These are phyloP conservation scores for Felis catus DNA, from an alignment of 2,113 vertebrate genomes.

Conservation along the genomic window DNA sequence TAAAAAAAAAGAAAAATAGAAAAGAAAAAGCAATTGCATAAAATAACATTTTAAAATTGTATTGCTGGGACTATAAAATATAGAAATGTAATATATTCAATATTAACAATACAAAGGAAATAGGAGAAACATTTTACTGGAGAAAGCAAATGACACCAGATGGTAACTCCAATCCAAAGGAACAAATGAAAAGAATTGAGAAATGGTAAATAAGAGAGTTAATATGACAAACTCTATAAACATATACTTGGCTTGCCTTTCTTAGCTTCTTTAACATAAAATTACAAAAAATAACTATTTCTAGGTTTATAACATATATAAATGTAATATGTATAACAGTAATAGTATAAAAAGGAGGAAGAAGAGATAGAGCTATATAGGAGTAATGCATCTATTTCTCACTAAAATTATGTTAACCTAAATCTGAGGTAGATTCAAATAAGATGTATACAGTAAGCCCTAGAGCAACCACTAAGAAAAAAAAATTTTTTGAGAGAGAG, in stretches of 20 bases:
- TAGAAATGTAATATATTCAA: neutral
- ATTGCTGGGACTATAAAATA: neutral
- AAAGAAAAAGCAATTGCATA: neutral
- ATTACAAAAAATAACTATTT: neutral
- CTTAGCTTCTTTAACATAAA: neutral
- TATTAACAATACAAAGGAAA: neutral
- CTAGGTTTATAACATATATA: neutral
- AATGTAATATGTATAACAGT: neutral
- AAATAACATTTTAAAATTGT: neutral
- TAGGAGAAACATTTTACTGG: neutral
- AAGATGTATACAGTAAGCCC: neutral
- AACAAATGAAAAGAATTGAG: neutral
- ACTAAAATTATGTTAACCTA: neutral
- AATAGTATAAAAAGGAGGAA: neutral
- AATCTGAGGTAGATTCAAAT: neutral
- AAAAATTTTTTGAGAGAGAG: too few species aligned
- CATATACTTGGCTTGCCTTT: neutral
- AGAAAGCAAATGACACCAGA: neutral
- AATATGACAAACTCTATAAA: neutral
- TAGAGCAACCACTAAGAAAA: neutral
- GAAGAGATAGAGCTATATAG: neutral
- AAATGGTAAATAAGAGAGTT: neutral
- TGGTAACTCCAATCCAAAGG: neutral
- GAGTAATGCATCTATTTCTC: neutral
- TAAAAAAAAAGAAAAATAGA: neutral